Evolutionary conservation across 2,113 vertebrate genomes (phyloP), one percentile per base, ranked within the genome.

Genomic region (Bufo bufo): DNA sequence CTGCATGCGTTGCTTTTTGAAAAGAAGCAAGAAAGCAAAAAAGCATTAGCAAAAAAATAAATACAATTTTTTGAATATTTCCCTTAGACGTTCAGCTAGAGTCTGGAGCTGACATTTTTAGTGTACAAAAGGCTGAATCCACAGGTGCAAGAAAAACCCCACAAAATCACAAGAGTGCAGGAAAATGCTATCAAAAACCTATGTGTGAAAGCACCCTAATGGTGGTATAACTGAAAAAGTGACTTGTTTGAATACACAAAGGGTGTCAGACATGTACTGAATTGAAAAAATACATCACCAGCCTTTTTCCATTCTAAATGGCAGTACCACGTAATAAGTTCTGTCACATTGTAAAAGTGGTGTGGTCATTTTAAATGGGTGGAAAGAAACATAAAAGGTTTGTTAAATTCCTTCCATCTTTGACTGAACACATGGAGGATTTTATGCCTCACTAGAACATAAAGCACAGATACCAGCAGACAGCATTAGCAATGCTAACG

Each of bases 261-360:
- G 20, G n/a, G 49, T 84, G 82, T 84, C 56, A 43, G n/a, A 16
- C n/a, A 61, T 59, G 54, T 45, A 19, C 54, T 69, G 14, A 84
- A 71, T 52, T 66, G 14, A 71, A 33, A 84, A 66, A n/a, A 69
- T 20, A 23, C 20, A 56, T 74, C 79, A 63, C 49, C 74, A 86
- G 72, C 20, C 54, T 77, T 85, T 74, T 89, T 78, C 56, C 81
- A 65, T 87, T 50, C 82, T 45, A 78, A 78, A 84, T 54, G 61
- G 87, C 82, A 84, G 71, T 77, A 49, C n/a, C 72, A 20, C 17
- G 45, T 77, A 45, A 52, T 43, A 82, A 45, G 69, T 71, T 45
- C 61, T 89, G 87, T 66, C 87, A 89, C 82, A 77, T 54, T 83
- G 71, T 89, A 89, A 84, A 89, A 89, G 12, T 78, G 12, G 47